These are phyloP conservation scores for Loris lydekkerianus DNA, from an alignment of 2,797 vertebrate genomes.

Conservation along the genomic window DNA sequence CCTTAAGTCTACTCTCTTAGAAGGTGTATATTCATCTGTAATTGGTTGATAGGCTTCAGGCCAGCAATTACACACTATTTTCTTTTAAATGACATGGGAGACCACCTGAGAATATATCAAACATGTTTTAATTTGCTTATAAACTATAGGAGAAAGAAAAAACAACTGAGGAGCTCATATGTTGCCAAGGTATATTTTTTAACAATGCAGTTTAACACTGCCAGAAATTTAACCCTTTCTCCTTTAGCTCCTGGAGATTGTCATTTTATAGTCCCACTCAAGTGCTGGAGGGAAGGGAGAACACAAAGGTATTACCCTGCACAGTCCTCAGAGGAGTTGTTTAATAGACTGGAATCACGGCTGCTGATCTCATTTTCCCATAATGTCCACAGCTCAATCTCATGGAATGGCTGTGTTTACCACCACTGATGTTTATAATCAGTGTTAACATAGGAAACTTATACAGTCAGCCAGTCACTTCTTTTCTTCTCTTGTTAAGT, in stretches of 20 bases:
- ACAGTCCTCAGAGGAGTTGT: constrained; percentile 54
- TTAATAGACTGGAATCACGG: constrained; percentile 66
- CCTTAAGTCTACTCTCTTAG: neutral
- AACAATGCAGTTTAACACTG: constrained; percentile 45
- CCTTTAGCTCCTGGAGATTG: constrained; percentile 10
- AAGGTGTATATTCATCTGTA: neutral
- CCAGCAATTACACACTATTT: constrained; percentile 53
- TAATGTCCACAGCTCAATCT: constrained; percentile 73
- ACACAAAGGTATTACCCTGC: constrained; percentile 67
- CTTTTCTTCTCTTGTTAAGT: constrained; percentile 80
- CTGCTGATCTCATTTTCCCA: constrained; percentile 74
- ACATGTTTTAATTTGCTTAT: constrained; percentile 55
- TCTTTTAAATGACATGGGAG: constrained; percentile 23
- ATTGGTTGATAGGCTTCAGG: constrained; percentile 39
- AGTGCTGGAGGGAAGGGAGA: constrained; percentile 69
- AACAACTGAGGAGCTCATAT: neutral
- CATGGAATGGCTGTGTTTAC: constrained; percentile 76
- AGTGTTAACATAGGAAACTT: constrained; percentile 68
- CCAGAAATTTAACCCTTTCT: constrained; percentile 77
- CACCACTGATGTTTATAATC: constrained; percentile 57
- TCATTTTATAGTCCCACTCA: constrained; percentile 49
- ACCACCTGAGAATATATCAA: neutral
- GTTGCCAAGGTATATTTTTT: constrained; percentile 57
- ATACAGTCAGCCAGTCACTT: constrained; percentile 43
- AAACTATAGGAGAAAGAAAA: neutral